Base-by-base conservation (phyloP, 2,888 invertebrate species). In the Cantharis nigra region DNA sequence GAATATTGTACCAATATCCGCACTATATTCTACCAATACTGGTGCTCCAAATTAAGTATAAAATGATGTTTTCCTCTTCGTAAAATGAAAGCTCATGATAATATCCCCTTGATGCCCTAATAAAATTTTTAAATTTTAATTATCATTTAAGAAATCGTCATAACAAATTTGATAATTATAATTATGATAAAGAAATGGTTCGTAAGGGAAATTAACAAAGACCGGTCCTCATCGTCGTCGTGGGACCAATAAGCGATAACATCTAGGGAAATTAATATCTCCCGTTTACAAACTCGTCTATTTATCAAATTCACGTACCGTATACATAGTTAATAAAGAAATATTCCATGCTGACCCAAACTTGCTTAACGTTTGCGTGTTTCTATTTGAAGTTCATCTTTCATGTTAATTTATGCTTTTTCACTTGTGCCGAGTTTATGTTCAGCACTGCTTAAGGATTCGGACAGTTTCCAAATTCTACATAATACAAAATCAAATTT, bases 161-260 rank as follows among this genome's bases (percentile, higher is more conserved):
- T 49, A 49, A 49, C n/a, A 13, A 49, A 49, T 49, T 49, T 49
- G 49, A 49, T 49, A 49, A 49, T 49, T 49, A 49, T 49, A 83
- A 83, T 84, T 84, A 83, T 80, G 81, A 82, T 80, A 80, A 82
- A 83, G 83, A 81, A 82, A 84, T 81, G 79, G 81, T 83, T 83
- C 83, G 83, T 83, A 81, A 80, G 83, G 83, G 81, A 84, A 83
- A 83, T 84, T 83, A 84, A 82, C 80, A 83, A 83, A 80, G 79
- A 77, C 80, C 76, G 79, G 78, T 76, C 79, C 80, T 79, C 79
- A 81, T 82, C 78, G 79, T 63, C 74, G 83, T 77, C 82, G 16
- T 26, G 83, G 80, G 84, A 78, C 72, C 70, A 74, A 78, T 82
- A 80, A 82, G 79, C 78, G 82, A 82, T 81, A 81, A 78, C 79